phyloP scores from a whole-genome alignment of 1,140 invertebrate species.

The Oedothorax gibbosus region DNA sequence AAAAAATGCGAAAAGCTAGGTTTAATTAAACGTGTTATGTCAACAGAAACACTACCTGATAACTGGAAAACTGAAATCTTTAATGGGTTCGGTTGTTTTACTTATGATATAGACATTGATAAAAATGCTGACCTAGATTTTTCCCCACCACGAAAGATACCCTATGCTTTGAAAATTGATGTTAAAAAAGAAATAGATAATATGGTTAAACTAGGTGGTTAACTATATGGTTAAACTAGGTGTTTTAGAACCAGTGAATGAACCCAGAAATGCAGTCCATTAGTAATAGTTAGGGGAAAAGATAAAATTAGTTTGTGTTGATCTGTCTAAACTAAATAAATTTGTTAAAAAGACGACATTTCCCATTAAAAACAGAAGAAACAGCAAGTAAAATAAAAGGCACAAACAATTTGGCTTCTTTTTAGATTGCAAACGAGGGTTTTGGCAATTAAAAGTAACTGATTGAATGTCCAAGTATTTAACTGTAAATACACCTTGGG shows the following conservation, averaged over 20 bases:
- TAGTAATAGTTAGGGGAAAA: neutral
- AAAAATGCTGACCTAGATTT: neutral
- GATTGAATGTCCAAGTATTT: neutral
- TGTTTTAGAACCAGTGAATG: neutral
- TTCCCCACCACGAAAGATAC: neutral
- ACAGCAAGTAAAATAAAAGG: neutral
- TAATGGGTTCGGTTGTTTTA: neutral
- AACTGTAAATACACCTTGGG: neutral
- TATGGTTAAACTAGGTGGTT: too few species aligned
- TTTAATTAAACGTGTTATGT: neutral
- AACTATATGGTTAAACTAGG: neutral
- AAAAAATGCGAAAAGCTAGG: neutral
- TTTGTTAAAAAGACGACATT: neutral
- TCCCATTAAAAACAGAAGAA: neutral
- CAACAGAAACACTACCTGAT: neutral
- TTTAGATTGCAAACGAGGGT: neutral
- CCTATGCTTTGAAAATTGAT: neutral
- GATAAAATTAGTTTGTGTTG: neutral
- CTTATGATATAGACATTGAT: neutral
- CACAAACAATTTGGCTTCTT: neutral
- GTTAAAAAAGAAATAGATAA: neutral
- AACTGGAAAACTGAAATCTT: neutral
- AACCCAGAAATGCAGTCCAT: neutral
- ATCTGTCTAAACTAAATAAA: neutral
- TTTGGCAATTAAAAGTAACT: neutral